Conservation (phyloP, 2,113 vertebrate species). For the Azemiops feae region DNA sequence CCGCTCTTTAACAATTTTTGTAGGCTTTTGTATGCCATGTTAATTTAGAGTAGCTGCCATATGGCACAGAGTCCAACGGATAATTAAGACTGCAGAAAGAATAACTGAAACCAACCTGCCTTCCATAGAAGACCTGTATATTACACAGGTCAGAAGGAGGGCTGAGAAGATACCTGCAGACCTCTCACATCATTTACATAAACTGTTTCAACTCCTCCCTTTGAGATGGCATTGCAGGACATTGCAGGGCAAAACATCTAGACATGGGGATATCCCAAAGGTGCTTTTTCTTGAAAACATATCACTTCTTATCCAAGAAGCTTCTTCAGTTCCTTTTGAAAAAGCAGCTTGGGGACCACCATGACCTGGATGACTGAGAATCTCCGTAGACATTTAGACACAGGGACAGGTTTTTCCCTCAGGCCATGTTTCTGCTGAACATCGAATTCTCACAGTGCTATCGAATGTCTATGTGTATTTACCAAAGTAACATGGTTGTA, state of each 20-base stretch:
- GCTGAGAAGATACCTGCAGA: no score
- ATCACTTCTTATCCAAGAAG: background rate
- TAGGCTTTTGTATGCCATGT: background rate
- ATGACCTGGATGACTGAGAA: background rate
- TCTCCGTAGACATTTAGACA: background rate
- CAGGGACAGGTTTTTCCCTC: background rate
- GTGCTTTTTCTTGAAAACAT: background rate
- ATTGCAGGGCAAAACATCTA: no score
- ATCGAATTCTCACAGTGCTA: background rate
- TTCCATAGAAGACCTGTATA: background rate
- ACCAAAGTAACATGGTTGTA: background rate
- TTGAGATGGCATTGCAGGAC: no score
- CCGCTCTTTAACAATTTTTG: background rate
- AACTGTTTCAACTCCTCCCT: no score
- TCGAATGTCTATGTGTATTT: background rate
- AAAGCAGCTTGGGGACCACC: background rate
- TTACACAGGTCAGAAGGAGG: background rate
- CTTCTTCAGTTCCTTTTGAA: background rate
- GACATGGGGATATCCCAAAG: no score
- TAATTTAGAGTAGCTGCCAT: background rate
- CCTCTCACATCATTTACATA: no score
- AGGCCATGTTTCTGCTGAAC: background rate
- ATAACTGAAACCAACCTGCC: background rate
- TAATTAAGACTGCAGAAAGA: background rate
- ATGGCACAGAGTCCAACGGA: background rate